Evolutionary conservation across 1,140 invertebrate species (phyloP), one percentile per base, ranked within the genome.

Genomic region (Solenopsis fugax): DNA sequence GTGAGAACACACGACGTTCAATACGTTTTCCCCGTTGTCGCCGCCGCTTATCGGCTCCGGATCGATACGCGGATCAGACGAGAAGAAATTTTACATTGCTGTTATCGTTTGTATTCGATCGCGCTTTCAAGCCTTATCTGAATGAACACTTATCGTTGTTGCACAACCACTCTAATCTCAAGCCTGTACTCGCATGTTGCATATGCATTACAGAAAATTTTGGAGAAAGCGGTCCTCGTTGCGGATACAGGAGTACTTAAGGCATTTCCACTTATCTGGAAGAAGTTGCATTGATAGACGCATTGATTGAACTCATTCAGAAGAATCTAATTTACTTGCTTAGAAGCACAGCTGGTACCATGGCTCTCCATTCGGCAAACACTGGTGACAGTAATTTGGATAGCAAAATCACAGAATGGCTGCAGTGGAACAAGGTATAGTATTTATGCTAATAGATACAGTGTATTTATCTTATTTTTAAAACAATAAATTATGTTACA

Each of bases 361-460:
- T 93, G 92, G 82, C 78, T 58, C 29, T 60, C 24, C 71, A 86
- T 87, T 72, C 76, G 60, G 69, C 93, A 24, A 91, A 91, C 34
- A 95, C 94, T 75, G 94, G 94, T 58, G 92, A 93, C 89, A 69
- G 84, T 37, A 92, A 94, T 58, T 91, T 97, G 37, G 95, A 97
- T 91, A 90, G 93, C 18, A 96, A 96, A 93, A 96, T 97, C 64
- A 92, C 94, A 7, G 96, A 97, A 92, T 97, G 96, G 96, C 90
- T 97, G 16, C 87, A 92, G 29, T 97, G 97, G 97, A 97, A 97
- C 87, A 96, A 96, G 94, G 96, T 96, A 93, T 87, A 86, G 76
- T 77, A 72, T 90, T 56, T 45, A 13, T 58, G 29, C 34, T 62
- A 45, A 54, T 71, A 67, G 4, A 58, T 24, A 72, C 62, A 12